Evolutionary conservation across 2,888 invertebrate species (phyloP).

Genomic region (Stegophylla sp.): DNA sequence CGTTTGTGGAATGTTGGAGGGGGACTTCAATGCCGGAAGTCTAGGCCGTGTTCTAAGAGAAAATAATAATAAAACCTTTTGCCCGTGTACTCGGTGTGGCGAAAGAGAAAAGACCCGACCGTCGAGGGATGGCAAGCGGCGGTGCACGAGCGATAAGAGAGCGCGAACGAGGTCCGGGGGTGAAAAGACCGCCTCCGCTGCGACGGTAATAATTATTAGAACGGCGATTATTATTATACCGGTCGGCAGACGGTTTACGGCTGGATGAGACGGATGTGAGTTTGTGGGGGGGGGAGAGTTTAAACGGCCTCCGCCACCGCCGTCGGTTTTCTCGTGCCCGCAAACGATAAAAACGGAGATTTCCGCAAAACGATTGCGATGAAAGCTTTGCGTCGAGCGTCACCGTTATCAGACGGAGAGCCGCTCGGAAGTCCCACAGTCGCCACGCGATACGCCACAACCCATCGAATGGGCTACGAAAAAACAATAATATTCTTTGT

Average conservation of each 20-base stretch:
- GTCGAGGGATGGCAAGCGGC: not conserved
- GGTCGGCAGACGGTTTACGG: too few species aligned
- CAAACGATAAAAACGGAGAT: conserved; percentile 48
- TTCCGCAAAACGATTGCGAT: conserved; percentile 23
- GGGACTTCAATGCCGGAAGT: not conserved
- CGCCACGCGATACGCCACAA: not conserved
- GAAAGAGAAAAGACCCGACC: too few species aligned
- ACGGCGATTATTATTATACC: conserved; percentile 20
- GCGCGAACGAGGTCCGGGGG: not conserved
- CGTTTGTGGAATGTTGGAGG: too few species aligned
- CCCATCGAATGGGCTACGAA: conserved; percentile 25
- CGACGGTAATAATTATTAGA: conserved; percentile 32
- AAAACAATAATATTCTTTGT: too few species aligned
- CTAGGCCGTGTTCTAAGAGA: not conserved
- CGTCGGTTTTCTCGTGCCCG: not conserved
- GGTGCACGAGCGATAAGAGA: conserved; percentile 8
- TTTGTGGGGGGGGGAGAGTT: not conserved
- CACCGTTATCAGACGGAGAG: conserved; percentile 47
- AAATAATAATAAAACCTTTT: not conserved
- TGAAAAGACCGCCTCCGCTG: not conserved
- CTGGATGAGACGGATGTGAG: too few species aligned
- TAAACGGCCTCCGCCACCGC: conserved; percentile 19
- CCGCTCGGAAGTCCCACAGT: not conserved
- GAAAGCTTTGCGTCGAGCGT: conserved; percentile 34
- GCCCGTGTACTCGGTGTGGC: too few species aligned